Evolutionary conservation across 2,888 invertebrate genomes (phyloP).

Genomic region (Formica aserva): DNA sequence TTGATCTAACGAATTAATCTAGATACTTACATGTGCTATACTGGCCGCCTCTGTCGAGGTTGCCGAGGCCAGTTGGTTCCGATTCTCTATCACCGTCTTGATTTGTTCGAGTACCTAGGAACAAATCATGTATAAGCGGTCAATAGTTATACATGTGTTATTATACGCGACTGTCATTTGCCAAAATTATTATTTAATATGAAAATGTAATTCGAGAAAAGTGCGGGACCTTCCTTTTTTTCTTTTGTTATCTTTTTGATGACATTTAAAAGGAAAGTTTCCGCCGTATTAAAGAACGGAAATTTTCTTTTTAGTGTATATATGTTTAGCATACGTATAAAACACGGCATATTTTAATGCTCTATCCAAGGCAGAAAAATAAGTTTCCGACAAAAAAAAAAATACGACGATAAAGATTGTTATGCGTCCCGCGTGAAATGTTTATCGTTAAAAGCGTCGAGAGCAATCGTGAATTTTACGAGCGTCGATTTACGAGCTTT

Average conservation of each 20-base stretch:
- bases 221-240: not conserved
- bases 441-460: not conserved
- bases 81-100: constrained; percentile 84
- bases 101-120: constrained; percentile 84
- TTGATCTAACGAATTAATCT: constrained; percentile 11
- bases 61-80: constrained; percentile 82
- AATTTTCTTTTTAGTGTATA: not conserved
- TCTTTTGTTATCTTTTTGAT: not conserved
- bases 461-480: not conserved
- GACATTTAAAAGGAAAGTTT: not conserved
- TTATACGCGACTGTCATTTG: constrained; percentile 57
- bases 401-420: constrained; percentile 14
- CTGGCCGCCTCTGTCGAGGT: constrained; percentile 76
- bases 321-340: not conserved
- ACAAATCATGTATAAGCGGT: constrained; percentile 56
- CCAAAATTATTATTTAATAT: constrained; percentile 25
- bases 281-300: not conserved
- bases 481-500: constrained; percentile 8
- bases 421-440: constrained; percentile 3
- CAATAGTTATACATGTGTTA: constrained; percentile 56
- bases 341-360: not conserved
- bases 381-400: not conserved
- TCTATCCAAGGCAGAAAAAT: not conserved
- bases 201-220: not conserved
- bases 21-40: constrained; percentile 78